Evolutionary conservation across 2,113 vertebrate species (phyloP).

Genomic region (Sitta europaea): DNA sequence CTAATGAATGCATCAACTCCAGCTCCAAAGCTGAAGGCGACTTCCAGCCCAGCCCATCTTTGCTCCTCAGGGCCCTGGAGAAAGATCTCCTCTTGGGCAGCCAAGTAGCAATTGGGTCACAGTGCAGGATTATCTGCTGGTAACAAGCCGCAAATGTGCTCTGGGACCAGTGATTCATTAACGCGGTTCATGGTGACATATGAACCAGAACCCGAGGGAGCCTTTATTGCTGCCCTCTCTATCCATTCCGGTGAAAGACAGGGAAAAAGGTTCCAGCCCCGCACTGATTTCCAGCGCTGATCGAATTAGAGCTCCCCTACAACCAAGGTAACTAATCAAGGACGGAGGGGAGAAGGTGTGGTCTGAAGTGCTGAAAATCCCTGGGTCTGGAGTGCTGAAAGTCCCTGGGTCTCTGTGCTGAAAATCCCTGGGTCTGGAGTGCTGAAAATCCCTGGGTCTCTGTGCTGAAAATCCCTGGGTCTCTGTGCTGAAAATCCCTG

Average conservation of each 20-base stretch:
- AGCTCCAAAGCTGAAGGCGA: conserved; percentile 27
- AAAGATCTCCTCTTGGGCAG: conserved; percentile 60
- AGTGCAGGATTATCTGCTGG: conserved; percentile 62
- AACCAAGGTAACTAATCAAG: conserved; percentile 30
- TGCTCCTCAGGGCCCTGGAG: conserved; percentile 23
- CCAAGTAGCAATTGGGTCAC: conserved; percentile 67
- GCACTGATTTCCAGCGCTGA: background rate
- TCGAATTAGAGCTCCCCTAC: conserved; percentile 17
- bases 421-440: background rate
- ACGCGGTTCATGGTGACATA: conserved; percentile 64
- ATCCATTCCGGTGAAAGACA: conserved; percentile 53
- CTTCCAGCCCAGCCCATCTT: conserved; percentile 41
- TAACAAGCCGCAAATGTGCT: conserved; percentile 61
- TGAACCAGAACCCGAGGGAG: conserved; percentile 64
- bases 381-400: background rate
- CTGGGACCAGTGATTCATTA: conserved; percentile 68
- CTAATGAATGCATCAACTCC: conserved; percentile 18
- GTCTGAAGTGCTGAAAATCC: background rate
- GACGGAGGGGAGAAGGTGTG: background rate
- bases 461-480: too few relatives aligned
- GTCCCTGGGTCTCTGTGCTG: background rate
- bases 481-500: background rate
- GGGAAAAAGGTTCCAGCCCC: conserved; percentile 27
- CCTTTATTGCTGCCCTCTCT: conserved; percentile 62
- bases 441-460: background rate